A percentile compares a stretch with the other conserved stretches of the same genome.
Conservation (phyloP, 2,797 vertebrate species). For the Labroides dimidiatus region DNA sequence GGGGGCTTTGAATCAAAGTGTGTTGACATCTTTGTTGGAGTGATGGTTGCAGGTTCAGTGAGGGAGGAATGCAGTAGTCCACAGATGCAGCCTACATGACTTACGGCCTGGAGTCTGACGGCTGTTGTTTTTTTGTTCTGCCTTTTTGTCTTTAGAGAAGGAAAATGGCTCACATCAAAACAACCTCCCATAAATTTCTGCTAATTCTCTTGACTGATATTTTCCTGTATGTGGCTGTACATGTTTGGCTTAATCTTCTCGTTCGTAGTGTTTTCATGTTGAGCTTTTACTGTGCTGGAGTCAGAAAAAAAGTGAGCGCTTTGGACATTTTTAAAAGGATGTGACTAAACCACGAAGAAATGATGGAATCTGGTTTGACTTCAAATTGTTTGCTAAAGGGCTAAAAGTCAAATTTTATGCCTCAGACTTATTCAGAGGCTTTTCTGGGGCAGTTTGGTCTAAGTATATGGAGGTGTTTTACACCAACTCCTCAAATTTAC, state of each 20-base stretch:
- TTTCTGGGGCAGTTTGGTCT: constrained; percentile 26
- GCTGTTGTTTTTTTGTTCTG: constrained; percentile 35
- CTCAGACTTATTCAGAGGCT: constrained; percentile 42
- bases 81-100: constrained; percentile 43
- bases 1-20: constrained; percentile 38
- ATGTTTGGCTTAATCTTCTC: constrained; percentile 39
- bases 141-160: constrained; percentile 44
- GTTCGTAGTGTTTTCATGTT: constrained; percentile 56
- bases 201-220: constrained; percentile 25
- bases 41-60: constrained; percentile 55
- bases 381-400: no score
- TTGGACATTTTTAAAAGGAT: constrained; percentile 22
- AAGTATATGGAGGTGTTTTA: constrained; percentile 1
- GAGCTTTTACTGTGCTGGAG: constrained; percentile 13
- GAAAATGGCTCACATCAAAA: constrained; percentile 28
- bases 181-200: constrained; percentile 16
- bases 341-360: constrained; percentile 14
- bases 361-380: neutral
- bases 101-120: constrained; percentile 29
- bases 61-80: constrained; percentile 57
- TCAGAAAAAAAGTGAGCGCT: constrained; percentile 9
- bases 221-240: constrained; percentile 36
- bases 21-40: constrained; percentile 48
- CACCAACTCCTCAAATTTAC: neutral
- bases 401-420: constrained; percentile 29